phyloP scores from a whole-genome alignment of 2,797 vertebrate genomes.

The Mus caroli region DNA sequence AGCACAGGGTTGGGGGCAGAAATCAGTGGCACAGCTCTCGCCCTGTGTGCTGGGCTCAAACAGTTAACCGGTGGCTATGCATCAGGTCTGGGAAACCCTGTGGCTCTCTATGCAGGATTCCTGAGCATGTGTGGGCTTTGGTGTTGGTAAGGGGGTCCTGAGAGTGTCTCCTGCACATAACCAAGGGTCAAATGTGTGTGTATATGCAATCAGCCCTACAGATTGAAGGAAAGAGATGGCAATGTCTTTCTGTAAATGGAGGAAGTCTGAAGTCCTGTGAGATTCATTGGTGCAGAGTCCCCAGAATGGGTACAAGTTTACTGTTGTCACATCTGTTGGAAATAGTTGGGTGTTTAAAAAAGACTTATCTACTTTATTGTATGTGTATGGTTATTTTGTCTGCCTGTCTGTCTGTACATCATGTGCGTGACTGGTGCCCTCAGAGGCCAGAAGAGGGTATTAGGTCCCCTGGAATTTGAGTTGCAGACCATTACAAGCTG shows the following conservation, averaged over 20 bases:
- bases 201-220: not conserved
- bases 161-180: not conserved
- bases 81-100: not conserved
- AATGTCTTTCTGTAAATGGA: not conserved
- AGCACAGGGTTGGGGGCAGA: not conserved
- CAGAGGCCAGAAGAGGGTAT: not conserved
- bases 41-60: not conserved
- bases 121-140: not conserved
- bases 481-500: not conserved
- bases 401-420: not conserved
- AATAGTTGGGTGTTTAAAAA: not conserved
- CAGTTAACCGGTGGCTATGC: too few species aligned
- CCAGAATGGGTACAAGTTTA: accelerated
- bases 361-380: not conserved
- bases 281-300: not conserved
- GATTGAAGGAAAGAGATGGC: not conserved
- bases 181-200: not conserved
- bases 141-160: not conserved
- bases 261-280: not conserved
- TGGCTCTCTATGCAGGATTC: not conserved
- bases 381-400: not conserved
- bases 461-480: not conserved
- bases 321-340: not conserved
- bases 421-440: not conserved
- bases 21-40: not conserved